Percentiles rank a stretch among this genome's conserved stretches.
Evolutionary conservation across 2,888 invertebrate species (phyloP).

Genomic region (Drosophila limbata): DNA sequence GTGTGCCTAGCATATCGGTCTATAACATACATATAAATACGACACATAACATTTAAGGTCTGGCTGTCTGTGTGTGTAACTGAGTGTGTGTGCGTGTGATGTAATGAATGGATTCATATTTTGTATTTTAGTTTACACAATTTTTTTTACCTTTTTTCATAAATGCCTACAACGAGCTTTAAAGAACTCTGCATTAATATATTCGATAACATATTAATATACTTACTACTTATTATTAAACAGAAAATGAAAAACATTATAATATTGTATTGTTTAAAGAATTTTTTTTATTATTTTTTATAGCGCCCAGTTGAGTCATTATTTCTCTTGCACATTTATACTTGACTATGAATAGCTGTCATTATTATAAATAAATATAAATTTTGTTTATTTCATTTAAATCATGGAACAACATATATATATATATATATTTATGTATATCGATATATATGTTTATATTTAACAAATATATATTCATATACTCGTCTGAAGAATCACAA

Average conservation of each 20-base stretch:
- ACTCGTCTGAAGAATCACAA: conserved; percentile 52
- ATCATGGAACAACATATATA: conserved; percentile 38
- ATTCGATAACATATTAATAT: conserved; percentile 9
- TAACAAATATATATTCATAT: conserved; percentile 38
- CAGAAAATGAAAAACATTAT: conserved; percentile 14
- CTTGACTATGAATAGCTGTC: conserved; percentile 45
- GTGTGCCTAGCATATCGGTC: conserved; percentile 84
- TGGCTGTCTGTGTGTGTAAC: conserved; percentile 25
- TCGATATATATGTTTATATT: conserved; percentile 24
- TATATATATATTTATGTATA: conserved; percentile 20
- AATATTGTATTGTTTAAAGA: conserved; percentile 13
- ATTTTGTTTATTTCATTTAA: conserved; percentile 51
- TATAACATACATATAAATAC: conserved; percentile 12
- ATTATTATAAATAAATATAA: conserved; percentile 49
- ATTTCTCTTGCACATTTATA: conserved; percentile 32
- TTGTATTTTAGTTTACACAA: conserved; percentile 26
- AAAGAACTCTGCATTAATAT: conserved; percentile 49
- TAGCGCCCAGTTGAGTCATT: conserved; percentile 70
- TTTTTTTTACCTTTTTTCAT: conserved; percentile 29
- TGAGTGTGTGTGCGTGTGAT: conserved; percentile 1
- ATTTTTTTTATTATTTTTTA: conserved; percentile 36
- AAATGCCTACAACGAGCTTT: conserved; percentile 56
- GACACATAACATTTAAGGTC: conserved; percentile 28
- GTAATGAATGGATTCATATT: conserved; percentile 13
- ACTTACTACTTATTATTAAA: conserved; percentile 20